Conservation (phyloP, 1,140 invertebrate genomes). For the Danaus plexippus region DNA sequence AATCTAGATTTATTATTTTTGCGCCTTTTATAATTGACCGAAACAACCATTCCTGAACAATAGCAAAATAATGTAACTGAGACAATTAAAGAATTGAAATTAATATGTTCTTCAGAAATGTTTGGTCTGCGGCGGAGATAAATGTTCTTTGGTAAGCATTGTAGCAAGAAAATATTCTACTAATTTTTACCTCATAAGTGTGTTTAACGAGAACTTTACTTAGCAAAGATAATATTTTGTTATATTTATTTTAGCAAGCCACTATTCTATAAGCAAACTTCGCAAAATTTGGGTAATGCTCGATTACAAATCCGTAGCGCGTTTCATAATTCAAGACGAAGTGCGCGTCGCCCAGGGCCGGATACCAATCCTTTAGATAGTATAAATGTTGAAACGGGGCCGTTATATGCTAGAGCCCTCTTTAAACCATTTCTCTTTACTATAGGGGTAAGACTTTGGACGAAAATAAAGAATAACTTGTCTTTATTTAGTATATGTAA, state of each 20-base stretch:
- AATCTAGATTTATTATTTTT: no score
- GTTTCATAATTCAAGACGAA: slow-evolving; percentile 41
- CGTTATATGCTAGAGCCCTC: slow-evolving; percentile 65
- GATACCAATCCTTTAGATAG: slow-evolving; percentile 47
- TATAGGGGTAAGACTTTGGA: slow-evolving; percentile 72
- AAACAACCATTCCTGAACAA: slow-evolving; percentile 1
- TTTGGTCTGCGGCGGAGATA: slow-evolving; percentile 44
- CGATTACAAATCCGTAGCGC: slow-evolving; percentile 43
- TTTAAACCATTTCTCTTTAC: slow-evolving; percentile 81
- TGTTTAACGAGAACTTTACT: neutral
- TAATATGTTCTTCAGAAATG: slow-evolving; percentile 62
- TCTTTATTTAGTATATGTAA: neutral
- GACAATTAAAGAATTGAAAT: slow-evolving; percentile 20
- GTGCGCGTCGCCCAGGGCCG: slow-evolving; percentile 23
- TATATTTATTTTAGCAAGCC: slow-evolving; percentile 41
- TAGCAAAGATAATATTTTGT: neutral
- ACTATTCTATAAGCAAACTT: slow-evolving; percentile 29
- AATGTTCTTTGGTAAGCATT: slow-evolving; percentile 44
- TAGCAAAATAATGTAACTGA: slow-evolving; percentile 18
- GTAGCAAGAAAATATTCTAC: slow-evolving; percentile 8
- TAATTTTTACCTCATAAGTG: slow-evolving; percentile 1
- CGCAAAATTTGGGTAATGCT: slow-evolving; percentile 26
- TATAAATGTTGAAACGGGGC: slow-evolving; percentile 46
- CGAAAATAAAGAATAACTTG: no score
- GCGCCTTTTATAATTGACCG: no score